Base-by-base conservation (phyloP, 2,113 vertebrate species). In the Spizaetus ornatus region DNA sequence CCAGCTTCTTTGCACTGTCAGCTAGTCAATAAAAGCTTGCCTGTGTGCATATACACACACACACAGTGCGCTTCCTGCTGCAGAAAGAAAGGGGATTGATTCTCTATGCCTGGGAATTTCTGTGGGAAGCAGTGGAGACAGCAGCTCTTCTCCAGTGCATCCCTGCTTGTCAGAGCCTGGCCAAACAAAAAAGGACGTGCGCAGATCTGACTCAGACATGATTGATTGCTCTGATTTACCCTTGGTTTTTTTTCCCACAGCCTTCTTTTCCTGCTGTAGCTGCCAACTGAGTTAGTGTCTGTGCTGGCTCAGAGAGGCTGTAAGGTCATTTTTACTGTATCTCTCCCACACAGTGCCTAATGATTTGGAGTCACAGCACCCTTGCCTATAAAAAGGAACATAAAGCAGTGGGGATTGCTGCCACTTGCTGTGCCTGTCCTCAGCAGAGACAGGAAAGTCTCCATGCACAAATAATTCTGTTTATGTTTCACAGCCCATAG, bases 341-440 rank as follows among this genome's bases (percentile, higher is more conserved):
- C 1, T 59, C 79, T 93, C 90, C 43, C 85, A 90, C 77, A 85
- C 69, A 74, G 34, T 2, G 34, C 69, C 59, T 74, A 78, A 92
- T 19, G 53, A 70, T 76, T 91, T 82, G 52, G 79, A 95, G 71
- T 74, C 3, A 1, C 80, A 93, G 79, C 79, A 86, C 73, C 62
- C 84, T 74, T 82, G 69, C 85, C 72, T 97, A 32, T 93, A 93
- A 82, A 94, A 92, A 78, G 73, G 50, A 88, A 88, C 42, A 62
- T 53, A 88, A 88, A 93, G 58, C 55, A 87, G n/a, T 31, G 45
- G 67, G 65, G 56, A 65, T 71, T 40, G 13, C 34, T 88, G 67
- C 55, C 47, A 25, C 94, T 86, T 80, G 84, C 74, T 91, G 47
- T 50, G 42, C 40, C 25, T 52, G 55, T 80, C 45, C 79, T 67